Conservation (phyloP, 2,113 vertebrate genomes). For the Eubucco bourcierii region DNA sequence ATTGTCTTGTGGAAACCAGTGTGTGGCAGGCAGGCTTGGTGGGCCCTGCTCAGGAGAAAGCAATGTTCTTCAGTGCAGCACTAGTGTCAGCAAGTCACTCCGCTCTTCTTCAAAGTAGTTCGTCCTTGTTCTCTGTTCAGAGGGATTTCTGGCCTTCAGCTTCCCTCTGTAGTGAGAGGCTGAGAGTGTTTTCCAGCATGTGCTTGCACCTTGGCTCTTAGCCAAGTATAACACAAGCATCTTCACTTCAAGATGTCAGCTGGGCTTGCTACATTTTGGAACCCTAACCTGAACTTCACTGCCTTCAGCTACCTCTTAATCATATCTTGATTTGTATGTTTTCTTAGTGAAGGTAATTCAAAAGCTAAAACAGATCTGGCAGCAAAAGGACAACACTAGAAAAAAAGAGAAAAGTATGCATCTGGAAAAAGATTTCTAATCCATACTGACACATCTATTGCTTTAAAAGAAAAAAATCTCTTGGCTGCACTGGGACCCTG, state of each 20-base stretch:
- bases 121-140: rapidly evolving
- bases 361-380: not conserved
- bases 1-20: not conserved
- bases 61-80: not conserved
- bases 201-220: not conserved
- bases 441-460: constrained; percentile 31
- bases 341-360: not conserved
- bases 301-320: not conserved
- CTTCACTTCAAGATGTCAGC: not conserved
- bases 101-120: not conserved
- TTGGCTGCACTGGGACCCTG: constrained; percentile 3
- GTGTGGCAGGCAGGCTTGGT: not conserved
- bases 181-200: rapidly evolving
- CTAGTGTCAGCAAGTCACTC: not conserved
- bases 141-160: not conserved
- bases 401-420: not conserved
- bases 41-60: not conserved
- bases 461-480: constrained; percentile 12
- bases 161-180: not conserved
- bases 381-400: not conserved
- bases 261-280: not conserved
- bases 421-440: constrained; percentile 15
- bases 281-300: not conserved
- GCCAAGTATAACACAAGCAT: not conserved
- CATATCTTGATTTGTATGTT: not conserved